These are phyloP conservation scores for Campoletis raptor DNA, from an alignment of 2,888 invertebrate genomes.

Conservation along the genomic window DNA sequence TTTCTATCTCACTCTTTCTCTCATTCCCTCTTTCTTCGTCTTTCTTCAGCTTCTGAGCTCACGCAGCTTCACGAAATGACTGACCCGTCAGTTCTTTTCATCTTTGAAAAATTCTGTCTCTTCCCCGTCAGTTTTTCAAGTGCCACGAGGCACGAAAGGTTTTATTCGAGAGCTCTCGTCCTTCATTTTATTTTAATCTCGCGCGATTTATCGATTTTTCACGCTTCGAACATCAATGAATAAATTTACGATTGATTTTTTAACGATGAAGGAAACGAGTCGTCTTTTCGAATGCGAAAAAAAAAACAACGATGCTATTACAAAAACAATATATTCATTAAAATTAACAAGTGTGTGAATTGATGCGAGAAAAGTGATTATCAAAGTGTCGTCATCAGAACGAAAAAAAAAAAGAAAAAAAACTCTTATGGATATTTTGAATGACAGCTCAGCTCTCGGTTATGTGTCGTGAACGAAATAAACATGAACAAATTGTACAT, in stretches of 20 bases:
- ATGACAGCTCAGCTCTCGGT: constrained; percentile 34
- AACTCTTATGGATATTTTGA: constrained; percentile 32
- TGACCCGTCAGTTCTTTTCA: constrained; percentile 43
- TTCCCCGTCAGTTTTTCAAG: constrained; percentile 51
- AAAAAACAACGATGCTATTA: background rate
- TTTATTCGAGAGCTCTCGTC: constrained; percentile 42
- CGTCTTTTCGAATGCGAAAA: background rate
- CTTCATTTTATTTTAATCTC: constrained; percentile 18
- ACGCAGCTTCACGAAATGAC: constrained; percentile 22
- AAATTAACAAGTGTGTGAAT: constrained; percentile 45
- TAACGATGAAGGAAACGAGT: constrained; percentile 12
- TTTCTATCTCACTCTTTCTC: constrained; percentile 68
- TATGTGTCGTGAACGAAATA: constrained; percentile 44
- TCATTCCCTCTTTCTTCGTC: constrained; percentile 23
- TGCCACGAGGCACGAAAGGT: constrained; percentile 42
- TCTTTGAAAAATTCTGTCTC: constrained; percentile 42
- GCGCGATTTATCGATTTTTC: constrained; percentile 10
- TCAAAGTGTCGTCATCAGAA: constrained; percentile 36
- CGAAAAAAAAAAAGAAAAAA: constrained; percentile 37
- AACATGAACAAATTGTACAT: background rate
- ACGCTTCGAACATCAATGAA: constrained; percentile 16
- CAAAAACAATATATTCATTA: background rate
- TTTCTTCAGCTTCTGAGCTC: constrained; percentile 4
- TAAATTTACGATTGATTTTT: constrained; percentile 6
- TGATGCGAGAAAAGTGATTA: constrained; percentile 37